Evolutionary conservation across 2,797 vertebrate species (phyloP).

Genomic region (Paramormyrops hopkinsi): DNA sequence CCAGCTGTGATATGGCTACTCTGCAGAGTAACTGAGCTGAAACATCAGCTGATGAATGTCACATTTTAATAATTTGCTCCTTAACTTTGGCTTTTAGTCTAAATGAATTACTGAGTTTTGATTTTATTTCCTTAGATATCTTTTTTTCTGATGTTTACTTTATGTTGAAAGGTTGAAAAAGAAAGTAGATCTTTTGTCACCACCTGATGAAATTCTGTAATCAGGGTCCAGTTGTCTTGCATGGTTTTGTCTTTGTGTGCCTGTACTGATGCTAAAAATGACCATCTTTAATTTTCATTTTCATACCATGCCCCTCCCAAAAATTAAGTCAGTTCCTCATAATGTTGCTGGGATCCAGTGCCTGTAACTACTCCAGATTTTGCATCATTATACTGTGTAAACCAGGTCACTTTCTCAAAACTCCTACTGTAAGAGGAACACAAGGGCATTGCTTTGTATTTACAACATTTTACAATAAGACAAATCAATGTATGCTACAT

Average conservation of each 20-base stretch:
- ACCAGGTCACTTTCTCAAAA: background rate
- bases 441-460: background rate
- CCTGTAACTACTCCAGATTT: background rate
- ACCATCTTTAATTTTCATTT: background rate
- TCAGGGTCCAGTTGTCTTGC: background rate
- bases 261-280: background rate
- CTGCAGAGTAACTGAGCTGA: background rate
- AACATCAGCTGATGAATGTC: background rate
- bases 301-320: background rate
- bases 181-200: background rate
- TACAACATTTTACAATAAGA: background rate
- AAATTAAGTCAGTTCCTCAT: background rate
- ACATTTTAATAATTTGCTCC: background rate
- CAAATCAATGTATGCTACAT: background rate
- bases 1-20: background rate
- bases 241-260: background rate
- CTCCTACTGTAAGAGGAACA: background rate
- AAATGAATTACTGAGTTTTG: background rate
- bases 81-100: background rate
- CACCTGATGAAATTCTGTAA: background rate
- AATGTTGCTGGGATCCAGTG: background rate
- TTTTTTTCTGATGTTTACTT: background rate
- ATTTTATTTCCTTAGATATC: background rate
- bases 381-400: background rate
- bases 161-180: background rate